Percentiles rank a stretch among this genome's conserved stretches.
phyloP scores from a whole-genome alignment of 2,888 invertebrate species.

The Myathropa florea region DNA sequence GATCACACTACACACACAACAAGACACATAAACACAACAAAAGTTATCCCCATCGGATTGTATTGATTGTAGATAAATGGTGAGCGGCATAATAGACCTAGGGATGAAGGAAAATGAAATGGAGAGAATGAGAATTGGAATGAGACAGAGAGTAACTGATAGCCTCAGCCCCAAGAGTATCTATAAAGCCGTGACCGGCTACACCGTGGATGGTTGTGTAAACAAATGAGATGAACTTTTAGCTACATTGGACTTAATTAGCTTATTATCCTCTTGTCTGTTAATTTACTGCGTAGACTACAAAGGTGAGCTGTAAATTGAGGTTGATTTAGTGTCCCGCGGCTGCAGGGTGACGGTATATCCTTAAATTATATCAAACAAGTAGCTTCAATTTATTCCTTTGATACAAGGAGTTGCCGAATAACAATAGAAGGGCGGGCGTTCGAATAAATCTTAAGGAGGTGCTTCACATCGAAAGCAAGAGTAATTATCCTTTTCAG shows the following conservation, averaged over 20 bases:
- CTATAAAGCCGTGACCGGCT: conserved; percentile 23
- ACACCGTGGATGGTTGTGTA: conserved; percentile 13
- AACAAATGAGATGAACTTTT: conserved; percentile 65
- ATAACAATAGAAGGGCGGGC: conserved; percentile 16
- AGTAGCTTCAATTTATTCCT: conserved; percentile 43
- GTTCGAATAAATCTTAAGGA: conserved; percentile 32
- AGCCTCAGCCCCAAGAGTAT: conserved; percentile 27
- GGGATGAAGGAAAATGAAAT: background rate
- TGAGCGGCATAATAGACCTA: conserved; percentile 18
- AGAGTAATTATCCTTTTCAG: conserved; percentile 1
- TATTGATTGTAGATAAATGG: conserved; percentile 62
- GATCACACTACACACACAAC: conserved; percentile 18
- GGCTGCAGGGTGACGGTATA: conserved; percentile 15
- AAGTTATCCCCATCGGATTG: conserved; percentile 12
- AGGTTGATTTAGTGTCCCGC: conserved; percentile 55
- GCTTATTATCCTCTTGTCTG: conserved; percentile 61
- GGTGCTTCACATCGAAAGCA: conserved; percentile 5
- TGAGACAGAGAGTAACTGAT: conserved; percentile 27
- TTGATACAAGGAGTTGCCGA: conserved; percentile 32
- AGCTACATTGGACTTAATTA: conserved; percentile 58
- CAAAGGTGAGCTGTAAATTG: conserved; percentile 61
- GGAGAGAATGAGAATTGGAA: background rate
- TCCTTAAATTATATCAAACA: conserved; percentile 41
- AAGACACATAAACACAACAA: background rate
- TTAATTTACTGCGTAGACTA: conserved; percentile 51